Base-by-base conservation (phyloP, 2,888 invertebrate species). In the Hypsopygia costalis region DNA sequence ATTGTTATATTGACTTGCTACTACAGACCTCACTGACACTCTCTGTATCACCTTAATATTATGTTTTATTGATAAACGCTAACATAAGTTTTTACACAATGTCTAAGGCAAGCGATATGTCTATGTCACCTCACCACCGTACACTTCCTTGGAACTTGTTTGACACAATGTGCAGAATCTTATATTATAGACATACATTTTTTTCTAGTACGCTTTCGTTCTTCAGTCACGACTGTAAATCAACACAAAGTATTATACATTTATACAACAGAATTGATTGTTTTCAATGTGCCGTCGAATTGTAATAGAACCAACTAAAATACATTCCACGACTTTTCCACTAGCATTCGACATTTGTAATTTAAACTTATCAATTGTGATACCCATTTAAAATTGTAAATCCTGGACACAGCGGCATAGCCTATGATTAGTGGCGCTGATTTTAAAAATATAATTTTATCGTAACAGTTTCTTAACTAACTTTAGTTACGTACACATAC, bases 371-470 rank as follows among this genome's bases (percentile, higher is more conserved):
- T 52, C 68, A 70, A 76, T 72, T 64, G 70, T 62, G 55, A 55
- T 53, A 55, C 64, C 63, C 62, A 69, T 78, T 75, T 78, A 55
- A 76, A 80, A 81, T 79, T 79, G 53, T 70, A 78, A 79, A 63
- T 62, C 56, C 58, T 59, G 59, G 56, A 69, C n/a, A n/a, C n/a
- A n/a, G n/a, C n/a, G n/a, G n/a, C n/a, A n/a, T 66, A 58, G 55
- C 46, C 55, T 55, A 52, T 49, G 34, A 21, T 34, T 34, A 20
- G 38, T 11, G 7, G 25, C 6, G 2, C 25, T 3, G n/a, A n/a
- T 32, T 32, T n/a, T 16, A 16, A 9, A 32, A 16, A 16, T 32
- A 32, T 34, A 10, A 6, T 34, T 10, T 22, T 21, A 7, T 22
- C 9, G 21, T 10, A 30, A 10, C 9, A 8, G 3, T 30, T 28